Percentiles rank a stretch among this genome's conserved stretches.
Conservation (phyloP, 1,140 invertebrate genomes). For the Nixonia krombeini region DNA sequence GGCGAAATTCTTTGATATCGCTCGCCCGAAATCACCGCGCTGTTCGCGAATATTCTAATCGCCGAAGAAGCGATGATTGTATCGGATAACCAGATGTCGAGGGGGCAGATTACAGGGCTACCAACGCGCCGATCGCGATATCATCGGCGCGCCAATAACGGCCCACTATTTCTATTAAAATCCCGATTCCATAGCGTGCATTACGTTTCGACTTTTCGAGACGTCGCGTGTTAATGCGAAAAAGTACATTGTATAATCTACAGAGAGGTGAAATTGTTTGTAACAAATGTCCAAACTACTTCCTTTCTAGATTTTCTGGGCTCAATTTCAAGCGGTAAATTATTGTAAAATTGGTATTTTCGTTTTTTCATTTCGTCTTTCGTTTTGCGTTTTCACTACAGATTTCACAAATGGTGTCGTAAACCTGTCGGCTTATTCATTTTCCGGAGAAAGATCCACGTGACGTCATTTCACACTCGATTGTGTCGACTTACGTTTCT, state of each 20-base stretch:
- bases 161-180: slow-evolving; percentile 43
- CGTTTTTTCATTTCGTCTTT: too few relatives aligned
- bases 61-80: slow-evolving; percentile 43
- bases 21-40: too few relatives aligned
- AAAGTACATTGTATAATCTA: too few relatives aligned
- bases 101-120: slow-evolving; percentile 52
- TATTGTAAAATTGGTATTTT: too few relatives aligned
- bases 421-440: not conserved
- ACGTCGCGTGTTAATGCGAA: too few relatives aligned
- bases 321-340: too few relatives aligned
- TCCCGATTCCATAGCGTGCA: slow-evolving; percentile 29
- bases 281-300: too few relatives aligned
- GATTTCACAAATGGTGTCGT: not conserved
- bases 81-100: slow-evolving; percentile 57
- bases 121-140: slow-evolving; percentile 48
- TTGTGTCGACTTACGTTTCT: not conserved
- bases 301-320: too few relatives aligned
- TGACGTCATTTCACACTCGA: slow-evolving; percentile 6
- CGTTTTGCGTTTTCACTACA: too few relatives aligned
- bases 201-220: too few relatives aligned
- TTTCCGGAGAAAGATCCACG: not conserved
- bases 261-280: too few relatives aligned
- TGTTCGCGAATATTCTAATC: slow-evolving; percentile 39
- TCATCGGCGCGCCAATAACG: slow-evolving; percentile 46
- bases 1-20: too few relatives aligned